Base-by-base conservation (phyloP, 1,140 invertebrate genomes). In the Halictus rubicundus region DNA sequence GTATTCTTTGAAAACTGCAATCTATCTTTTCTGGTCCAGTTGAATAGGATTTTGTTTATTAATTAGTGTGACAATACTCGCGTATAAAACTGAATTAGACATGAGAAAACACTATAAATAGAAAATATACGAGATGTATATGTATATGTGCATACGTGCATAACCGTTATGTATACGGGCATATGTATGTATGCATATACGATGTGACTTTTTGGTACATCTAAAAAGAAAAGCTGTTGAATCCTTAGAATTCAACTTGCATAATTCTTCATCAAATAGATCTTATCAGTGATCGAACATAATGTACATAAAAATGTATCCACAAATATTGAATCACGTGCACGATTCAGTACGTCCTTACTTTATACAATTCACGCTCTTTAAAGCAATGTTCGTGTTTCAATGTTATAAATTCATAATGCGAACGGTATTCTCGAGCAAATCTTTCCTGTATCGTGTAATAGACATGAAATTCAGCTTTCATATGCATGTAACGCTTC, bases 401-500 rank as follows among this genome's bases (percentile, higher is more conserved):
- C n/a, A 16, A 57, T 54, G 27, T 73, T 46, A 54, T 54, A 3
- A 32, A 42, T 42, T 21, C n/a, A 46, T 52, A 46, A 23, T 63
- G 19, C 19, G 71, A 63, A 63, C 27, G 46, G 64, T 64, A 61
- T 46, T 19, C 60, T 23, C n/a, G n/a, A 39, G 57, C 42, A 37
- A 68, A 49, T 27, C 54, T 46, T 37, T 25, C 39, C 46, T 61
- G 25, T 6, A 57, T 69, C 60, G 37, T 14, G 27, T 14, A 32
- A 60, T 49, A 74, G 14, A 37, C 16, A 49, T 5, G 42, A 14
- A 27, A 59, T 39, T 91, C 82, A 92, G 73, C 74, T 92, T 49
- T 94, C 93, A 83, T 94, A 95, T 19, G 94, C 92, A 52, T 88
- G 90, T 32, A 94, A 89, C 4, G 95, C 95, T 79, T 94, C 94